These are phyloP conservation scores for Ommatoiulus sabulosus DNA, from an alignment of 2,888 invertebrate genomes.

Conservation along the genomic window DNA sequence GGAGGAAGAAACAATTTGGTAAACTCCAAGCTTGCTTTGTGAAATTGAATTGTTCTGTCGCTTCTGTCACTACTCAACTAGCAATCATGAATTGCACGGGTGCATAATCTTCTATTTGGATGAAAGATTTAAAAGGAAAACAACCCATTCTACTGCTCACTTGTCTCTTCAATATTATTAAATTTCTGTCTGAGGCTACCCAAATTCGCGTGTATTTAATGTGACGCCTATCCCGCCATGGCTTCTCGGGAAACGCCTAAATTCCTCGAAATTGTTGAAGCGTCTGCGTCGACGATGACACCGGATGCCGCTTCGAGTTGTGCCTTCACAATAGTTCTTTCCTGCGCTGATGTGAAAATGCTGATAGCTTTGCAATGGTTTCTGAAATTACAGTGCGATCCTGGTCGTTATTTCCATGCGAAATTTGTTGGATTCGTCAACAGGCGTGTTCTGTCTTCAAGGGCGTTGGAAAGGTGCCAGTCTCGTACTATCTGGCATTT, in stretches of 20 bases:
- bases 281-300: not conserved
- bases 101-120: too few species aligned
- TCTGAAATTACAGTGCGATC: not conserved
- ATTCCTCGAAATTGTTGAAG: not conserved
- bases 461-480: slow-evolving; percentile 1
- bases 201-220: not conserved
- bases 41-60: too few species aligned
- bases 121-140: too few species aligned
- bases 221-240: not conserved
- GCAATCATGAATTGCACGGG: too few species aligned
- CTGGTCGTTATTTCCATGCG: not conserved
- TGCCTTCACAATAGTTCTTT: not conserved
- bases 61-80: too few species aligned
- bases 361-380: not conserved
- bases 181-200: too few species aligned
- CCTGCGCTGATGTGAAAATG: not conserved
- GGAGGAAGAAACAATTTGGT: too few species aligned
- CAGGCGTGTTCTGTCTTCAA: not conserved
- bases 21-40: too few species aligned
- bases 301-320: not conserved
- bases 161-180: too few species aligned
- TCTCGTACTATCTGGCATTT: not conserved
- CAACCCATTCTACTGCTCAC: too few species aligned
- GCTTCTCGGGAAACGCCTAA: not conserved
- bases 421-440: not conserved